phyloP scores from a whole-genome alignment of 2,113 vertebrate genomes.

The Brachyhypopomus occidentalis region DNA sequence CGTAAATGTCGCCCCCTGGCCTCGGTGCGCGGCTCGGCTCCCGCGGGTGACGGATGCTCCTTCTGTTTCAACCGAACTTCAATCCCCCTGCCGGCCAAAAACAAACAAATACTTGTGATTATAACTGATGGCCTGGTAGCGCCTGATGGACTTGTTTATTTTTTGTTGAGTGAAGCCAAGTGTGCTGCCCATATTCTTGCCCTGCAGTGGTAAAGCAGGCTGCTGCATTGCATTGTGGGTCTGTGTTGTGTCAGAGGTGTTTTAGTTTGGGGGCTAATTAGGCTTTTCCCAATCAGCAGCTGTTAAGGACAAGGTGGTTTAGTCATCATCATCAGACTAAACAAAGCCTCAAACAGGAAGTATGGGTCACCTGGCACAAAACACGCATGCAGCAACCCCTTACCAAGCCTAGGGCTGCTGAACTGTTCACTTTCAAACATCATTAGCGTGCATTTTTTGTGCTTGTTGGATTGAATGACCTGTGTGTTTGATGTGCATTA shows the following conservation, averaged over 20 bases:
- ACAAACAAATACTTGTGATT: slow-evolving; percentile 75
- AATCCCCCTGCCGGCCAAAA: slow-evolving; percentile 62
- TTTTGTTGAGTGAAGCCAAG: slow-evolving; percentile 46
- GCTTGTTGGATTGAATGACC: too few species aligned
- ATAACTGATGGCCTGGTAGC: slow-evolving; percentile 71
- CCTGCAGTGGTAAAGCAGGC: slow-evolving; percentile 8
- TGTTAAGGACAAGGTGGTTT: slow-evolving; percentile 49
- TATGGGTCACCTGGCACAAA: background rate
- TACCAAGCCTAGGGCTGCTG: background rate
- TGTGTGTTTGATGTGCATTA: too few species aligned
- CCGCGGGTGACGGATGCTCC: slow-evolving; percentile 54
- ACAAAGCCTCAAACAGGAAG: slow-evolving; percentile 50
- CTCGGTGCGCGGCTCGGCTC: slow-evolving; percentile 12
- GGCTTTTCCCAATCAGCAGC: slow-evolving; percentile 46
- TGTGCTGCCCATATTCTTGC: slow-evolving; percentile 22
- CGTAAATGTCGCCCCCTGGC: slow-evolving; percentile 32
- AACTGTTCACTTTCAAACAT: background rate
- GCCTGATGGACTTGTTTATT: slow-evolving; percentile 70
- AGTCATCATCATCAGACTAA: slow-evolving; percentile 66
- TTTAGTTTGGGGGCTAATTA: slow-evolving; percentile 71
- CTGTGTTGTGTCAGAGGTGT: slow-evolving; percentile 72
- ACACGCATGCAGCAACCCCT: background rate
- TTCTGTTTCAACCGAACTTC: slow-evolving; percentile 60
- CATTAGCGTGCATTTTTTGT: background rate
- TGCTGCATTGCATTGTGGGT: slow-evolving; percentile 60